Evolutionary conservation across 1,140 invertebrate species (phyloP), one percentile per base, ranked within the genome.

Genomic region (Bombus superbus): DNA sequence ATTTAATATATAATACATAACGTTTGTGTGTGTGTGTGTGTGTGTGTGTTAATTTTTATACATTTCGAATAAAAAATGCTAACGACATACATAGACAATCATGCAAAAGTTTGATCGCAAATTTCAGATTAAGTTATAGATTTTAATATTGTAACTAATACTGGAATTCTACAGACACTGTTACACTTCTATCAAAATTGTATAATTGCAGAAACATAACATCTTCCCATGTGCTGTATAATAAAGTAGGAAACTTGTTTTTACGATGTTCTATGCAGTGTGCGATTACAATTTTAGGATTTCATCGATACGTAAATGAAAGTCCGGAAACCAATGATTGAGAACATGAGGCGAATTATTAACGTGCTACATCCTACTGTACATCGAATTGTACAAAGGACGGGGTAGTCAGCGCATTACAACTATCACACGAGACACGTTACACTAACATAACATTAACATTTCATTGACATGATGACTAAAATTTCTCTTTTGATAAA

Each of bases 281-380:
- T 66, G 15, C n/a, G 8, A 22, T 68, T 53, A 35, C n/a, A 75
- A n/a, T 75, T 75, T 38, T 35, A 75, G 11, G 53, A 75, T 78
- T 64, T 78, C 40, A 40, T 64, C 57, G 42, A 66, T 68, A 40
- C 35, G 28, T 32, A 28, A 71, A 38, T 25, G 32, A 71, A 38
- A 71, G 64, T 18, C 66, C 64, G 62, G 64, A 81, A 71, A 81
- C 35, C 42, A 38, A 71, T 53, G 68, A 81, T 68, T 81, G 44
- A 40, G 35, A 47, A 57, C 18, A 71, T 22, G 47, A 44, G 53
- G 42, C 32, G 47, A 81, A 81, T 68, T 78, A 66, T 62, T 57
- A 69, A 68, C 35, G 42, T 44, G 3, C n/a, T 32, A 53, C 62
- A 71, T 69, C 62, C 44, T 57, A 71, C 66, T 40, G 44, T 53